phyloP scores from a whole-genome alignment of 2,113 vertebrate species.

The Isurus oxyrinchus region DNA sequence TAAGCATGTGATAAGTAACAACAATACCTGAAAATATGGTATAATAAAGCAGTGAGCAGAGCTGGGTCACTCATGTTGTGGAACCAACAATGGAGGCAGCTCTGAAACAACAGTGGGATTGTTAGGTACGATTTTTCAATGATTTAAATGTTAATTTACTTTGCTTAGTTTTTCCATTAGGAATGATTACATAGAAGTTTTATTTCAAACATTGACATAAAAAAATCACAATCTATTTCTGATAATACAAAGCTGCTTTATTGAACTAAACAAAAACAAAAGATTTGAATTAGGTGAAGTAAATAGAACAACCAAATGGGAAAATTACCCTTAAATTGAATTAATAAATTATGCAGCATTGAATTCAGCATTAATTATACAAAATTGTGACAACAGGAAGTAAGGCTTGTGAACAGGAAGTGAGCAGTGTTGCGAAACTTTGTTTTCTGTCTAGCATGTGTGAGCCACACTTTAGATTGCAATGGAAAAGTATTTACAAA shows the following conservation, averaged over 20 bases:
- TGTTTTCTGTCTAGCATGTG: not conserved
- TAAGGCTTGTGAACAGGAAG: not conserved
- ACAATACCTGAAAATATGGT: not conserved
- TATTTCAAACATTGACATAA: not conserved
- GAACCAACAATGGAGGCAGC: not conserved
- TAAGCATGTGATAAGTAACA: not conserved
- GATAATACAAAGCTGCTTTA: not conserved
- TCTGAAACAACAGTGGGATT: not conserved
- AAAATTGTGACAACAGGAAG: conserved; percentile 25
- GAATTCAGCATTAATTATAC: not conserved
- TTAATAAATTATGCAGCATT: not conserved
- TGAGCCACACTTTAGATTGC: not conserved
- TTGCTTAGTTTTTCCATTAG: not conserved
- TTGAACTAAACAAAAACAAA: not conserved
- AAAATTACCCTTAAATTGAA: not conserved
- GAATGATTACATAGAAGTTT: not conserved
- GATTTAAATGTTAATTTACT: not conserved
- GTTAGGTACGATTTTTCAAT: not conserved
- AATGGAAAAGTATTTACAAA: not conserved
- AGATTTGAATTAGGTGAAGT: not conserved
- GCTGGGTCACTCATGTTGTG: not conserved
- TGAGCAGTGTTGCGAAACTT: not conserved
- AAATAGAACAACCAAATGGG: not conserved
- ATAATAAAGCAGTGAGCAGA: not conserved
- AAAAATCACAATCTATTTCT: not conserved